Conservation (phyloP, 30 jellyfish, hydroid and myxozoan genomes). For the Aurelia coerulea region DNA sequence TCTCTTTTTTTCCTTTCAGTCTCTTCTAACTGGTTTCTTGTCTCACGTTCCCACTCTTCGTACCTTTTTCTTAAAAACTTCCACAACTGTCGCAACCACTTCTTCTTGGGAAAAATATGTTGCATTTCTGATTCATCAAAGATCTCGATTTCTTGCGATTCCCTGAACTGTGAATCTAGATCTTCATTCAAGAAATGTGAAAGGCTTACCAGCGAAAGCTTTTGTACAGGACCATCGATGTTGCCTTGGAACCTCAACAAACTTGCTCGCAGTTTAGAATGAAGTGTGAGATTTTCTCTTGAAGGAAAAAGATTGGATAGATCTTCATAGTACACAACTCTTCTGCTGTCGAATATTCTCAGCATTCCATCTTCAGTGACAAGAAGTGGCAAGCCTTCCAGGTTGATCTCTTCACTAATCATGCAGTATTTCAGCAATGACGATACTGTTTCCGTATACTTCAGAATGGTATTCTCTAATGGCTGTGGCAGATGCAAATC, state of each 20-base stretch:
- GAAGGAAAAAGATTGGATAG: slow-evolving; percentile 31
- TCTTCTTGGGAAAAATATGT: not conserved
- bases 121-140: not conserved
- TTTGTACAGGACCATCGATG: slow-evolving; percentile 3
- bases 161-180: not conserved
- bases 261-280: not conserved
- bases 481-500: slow-evolving; percentile 17
- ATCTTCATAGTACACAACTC: slow-evolving; percentile 35
- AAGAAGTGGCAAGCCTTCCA: slow-evolving; percentile 77
- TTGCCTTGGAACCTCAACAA: not conserved
- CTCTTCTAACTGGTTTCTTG: not conserved
- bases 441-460: slow-evolving; percentile 33
- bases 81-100: slow-evolving; percentile 31
- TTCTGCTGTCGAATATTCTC: slow-evolving; percentile 22
- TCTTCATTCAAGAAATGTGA: slow-evolving; percentile 3
- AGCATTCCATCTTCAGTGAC: slow-evolving; percentile 60
- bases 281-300: slow-evolving; percentile 12
- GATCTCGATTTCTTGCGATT: slow-evolving; percentile 13
- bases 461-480: slow-evolving; percentile 38
- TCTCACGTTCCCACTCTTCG: not conserved
- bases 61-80: slow-evolving; percentile 4
- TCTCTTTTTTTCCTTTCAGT: too few relatives aligned
- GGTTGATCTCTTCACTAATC: slow-evolving; percentile 7
- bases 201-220: slow-evolving; percentile 12
- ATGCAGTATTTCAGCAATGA: slow-evolving; percentile 67